Evolutionary conservation across 2,888 invertebrate species (phyloP), one percentile per base, ranked within the genome.

Genomic region (Mythimna pallens): DNA sequence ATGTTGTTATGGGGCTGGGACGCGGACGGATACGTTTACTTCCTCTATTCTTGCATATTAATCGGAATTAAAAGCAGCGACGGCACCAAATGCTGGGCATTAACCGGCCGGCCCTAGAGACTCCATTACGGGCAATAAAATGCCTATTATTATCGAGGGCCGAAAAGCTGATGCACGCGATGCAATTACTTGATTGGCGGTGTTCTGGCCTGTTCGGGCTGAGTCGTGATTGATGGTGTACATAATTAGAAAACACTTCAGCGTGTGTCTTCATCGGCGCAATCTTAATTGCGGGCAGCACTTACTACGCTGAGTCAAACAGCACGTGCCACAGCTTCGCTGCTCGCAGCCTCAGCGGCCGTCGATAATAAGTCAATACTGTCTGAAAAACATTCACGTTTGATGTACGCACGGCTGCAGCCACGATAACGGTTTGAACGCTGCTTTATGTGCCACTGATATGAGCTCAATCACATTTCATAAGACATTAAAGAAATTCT

Each of bases 201-300:
- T 94, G 95, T 93, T 95, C 95, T 95, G 96, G 94, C 87, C 87
- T 89, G 91, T 88, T 91, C 92, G 89, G 93, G 91, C 92, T 88
- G 91, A 89, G 90, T 90, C 90, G 94, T 95, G 96, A 96, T 96
- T 95, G 95, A 96, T 96, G 94, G 94, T 90, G 94, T 92, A 93
- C 95, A 94, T 96, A 96, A 96, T 96, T 96, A 96, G 96, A 96
- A 96, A 95, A 95, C 96, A 96, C 96, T 96, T 95, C 95, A 96
- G 93, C 94, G 90, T 94, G 92, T 96, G 96, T 95, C 96, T 96
- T 95, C 96, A 95, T 95, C 92, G 92, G 90, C 86, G 90, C 91
- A 91, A 96, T 96, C 96, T 96, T 95, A 96, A 95, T 95, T 93
- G 95, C 94, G 89, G 91, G 89, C 93, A 93, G 95, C 96, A 95